Evolutionary conservation across 2,888 invertebrate species (phyloP).

Genomic region (Glyphotaelius pellucidus): DNA sequence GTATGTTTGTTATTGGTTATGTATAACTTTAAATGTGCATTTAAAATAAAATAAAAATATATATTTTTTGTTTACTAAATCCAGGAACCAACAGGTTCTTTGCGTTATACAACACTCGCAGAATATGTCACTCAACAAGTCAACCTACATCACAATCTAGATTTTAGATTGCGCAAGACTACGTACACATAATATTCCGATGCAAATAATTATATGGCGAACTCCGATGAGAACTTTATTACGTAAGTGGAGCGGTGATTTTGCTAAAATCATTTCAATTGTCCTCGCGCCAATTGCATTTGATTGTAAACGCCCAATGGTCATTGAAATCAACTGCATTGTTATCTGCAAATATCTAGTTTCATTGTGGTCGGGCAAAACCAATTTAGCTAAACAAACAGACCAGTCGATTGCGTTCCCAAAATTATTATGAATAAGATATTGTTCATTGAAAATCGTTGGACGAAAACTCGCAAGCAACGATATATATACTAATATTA

Average conservation of each 20-base stretch:
- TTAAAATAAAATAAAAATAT: too few relatives aligned
- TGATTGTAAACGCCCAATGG: constrained; percentile 35
- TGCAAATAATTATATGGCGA: background rate
- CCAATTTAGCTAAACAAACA: constrained; percentile 37
- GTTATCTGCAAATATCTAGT: constrained; percentile 38
- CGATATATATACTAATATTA: too few relatives aligned
- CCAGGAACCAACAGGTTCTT: too few relatives aligned
- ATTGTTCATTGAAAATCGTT: background rate
- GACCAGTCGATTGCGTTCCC: background rate
- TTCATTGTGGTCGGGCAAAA: constrained; percentile 37
- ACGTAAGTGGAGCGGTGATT: constrained; percentile 1
- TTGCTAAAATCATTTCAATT: constrained; percentile 39
- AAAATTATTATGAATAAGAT: background rate
- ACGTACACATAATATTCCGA: background rate
- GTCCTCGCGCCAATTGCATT: constrained; percentile 36
- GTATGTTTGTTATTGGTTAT: too few relatives aligned
- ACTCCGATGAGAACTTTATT: background rate
- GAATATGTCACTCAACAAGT: background rate
- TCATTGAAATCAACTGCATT: constrained; percentile 45
- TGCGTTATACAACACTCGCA: too few relatives aligned
- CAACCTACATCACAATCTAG: background rate
- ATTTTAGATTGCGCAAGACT: background rate
- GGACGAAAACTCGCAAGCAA: too few relatives aligned
- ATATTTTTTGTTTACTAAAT: too few relatives aligned
- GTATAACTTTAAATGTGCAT: too few relatives aligned